A percentile compares a stretch with the other conserved stretches of the same genome.
Conservation (phyloP, 1,140 invertebrate species). For the Mactra quadrangularis region DNA sequence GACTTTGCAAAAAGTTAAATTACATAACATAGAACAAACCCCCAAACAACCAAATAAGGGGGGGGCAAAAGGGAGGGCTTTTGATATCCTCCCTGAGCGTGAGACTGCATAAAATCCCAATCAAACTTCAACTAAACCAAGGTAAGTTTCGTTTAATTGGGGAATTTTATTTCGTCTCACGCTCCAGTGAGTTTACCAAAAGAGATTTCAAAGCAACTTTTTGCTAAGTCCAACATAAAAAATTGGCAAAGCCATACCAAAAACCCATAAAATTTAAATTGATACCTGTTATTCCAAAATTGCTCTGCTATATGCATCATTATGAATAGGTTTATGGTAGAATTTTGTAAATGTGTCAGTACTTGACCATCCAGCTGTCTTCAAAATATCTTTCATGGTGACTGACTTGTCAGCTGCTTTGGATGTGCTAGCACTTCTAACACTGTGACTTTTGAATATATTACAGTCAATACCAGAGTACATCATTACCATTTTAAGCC, state of each 20-base stretch:
- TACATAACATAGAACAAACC: neutral
- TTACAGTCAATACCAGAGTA: conserved; percentile 32
- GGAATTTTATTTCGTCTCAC: conserved; percentile 18
- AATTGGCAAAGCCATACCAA: neutral
- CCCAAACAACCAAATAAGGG: neutral
- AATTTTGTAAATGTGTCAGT: neutral
- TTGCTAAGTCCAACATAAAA: neutral
- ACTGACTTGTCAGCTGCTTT: conserved; percentile 12
- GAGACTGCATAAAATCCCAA: conserved; percentile 16
- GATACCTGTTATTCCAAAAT: conserved; percentile 3
- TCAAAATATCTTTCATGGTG: conserved; percentile 22
- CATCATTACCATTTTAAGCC: conserved; percentile 34
- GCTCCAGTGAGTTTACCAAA: conserved; percentile 4
- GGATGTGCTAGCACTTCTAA: conserved; percentile 22
- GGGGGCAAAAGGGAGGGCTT: neutral
- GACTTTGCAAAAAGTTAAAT: conserved; percentile 6
- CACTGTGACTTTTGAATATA: conserved; percentile 28
- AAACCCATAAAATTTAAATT: neutral
- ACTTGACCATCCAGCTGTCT: conserved; percentile 35
- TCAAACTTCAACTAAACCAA: conserved; percentile 21
- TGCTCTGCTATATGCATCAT: neutral
- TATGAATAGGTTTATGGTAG: neutral
- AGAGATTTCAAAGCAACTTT: conserved; percentile 3
- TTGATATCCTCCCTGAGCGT: neutral
- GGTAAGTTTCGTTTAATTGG: conserved; percentile 26